A percentile compares a stretch with the other conserved stretches of the same genome.
phyloP scores from a whole-genome alignment of 1,140 invertebrate species.

The Tachypleus tridentatus region DNA sequence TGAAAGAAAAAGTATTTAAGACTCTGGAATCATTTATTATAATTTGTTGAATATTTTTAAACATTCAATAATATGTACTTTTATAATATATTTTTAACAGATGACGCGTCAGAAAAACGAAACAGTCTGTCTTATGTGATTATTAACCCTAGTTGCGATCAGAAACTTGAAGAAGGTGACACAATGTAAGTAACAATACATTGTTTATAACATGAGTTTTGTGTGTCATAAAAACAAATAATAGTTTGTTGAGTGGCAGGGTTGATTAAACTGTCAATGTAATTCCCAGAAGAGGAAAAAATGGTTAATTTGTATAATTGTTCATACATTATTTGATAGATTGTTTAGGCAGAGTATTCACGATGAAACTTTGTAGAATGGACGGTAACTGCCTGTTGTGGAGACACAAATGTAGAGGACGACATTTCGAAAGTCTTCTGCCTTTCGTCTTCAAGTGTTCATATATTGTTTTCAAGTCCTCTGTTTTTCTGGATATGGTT shows the following conservation, averaged over 20 bases:
- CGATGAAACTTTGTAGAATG: too few species aligned
- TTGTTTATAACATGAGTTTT: neutral
- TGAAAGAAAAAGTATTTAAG: too few species aligned
- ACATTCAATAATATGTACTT: too few species aligned
- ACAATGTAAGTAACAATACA: slow-evolving; percentile 54
- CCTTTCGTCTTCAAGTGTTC: too few species aligned
- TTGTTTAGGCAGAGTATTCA: too few species aligned
- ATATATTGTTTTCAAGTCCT: too few species aligned
- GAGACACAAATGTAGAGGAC: too few species aligned
- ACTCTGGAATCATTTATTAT: too few species aligned
- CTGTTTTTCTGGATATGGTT: too few species aligned
- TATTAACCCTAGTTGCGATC: slow-evolving; percentile 92
- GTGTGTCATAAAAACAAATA: neutral
- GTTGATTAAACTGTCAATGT: neutral
- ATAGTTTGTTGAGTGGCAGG: neutral
- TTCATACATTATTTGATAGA: neutral
- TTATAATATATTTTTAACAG: slow-evolving; percentile 30
- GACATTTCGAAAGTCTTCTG: too few species aligned
- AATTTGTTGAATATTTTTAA: too few species aligned
- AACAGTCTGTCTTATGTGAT: slow-evolving; percentile 90
- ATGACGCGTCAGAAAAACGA: slow-evolving; percentile 78
- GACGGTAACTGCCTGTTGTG: too few species aligned
- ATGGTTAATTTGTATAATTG: slow-evolving; percentile 1
- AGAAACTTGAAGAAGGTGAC: slow-evolving; percentile 87
- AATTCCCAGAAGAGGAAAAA: neutral